phyloP scores from a whole-genome alignment of 2,888 invertebrate species.

The Buathra laborator region DNA sequence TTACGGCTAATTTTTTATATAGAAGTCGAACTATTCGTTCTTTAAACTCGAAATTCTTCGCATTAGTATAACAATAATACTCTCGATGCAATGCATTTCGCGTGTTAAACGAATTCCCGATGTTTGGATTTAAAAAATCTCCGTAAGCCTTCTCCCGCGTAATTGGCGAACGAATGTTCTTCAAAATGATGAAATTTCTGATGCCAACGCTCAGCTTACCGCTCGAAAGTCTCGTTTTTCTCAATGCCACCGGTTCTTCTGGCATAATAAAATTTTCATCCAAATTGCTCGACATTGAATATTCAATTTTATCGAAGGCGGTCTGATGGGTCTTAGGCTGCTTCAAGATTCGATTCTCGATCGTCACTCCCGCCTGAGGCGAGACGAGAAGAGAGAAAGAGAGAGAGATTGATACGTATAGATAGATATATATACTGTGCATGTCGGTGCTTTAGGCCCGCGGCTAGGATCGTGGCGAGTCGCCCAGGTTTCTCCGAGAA shows the following conservation, averaged over 20 bases:
- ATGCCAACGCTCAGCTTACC: background rate
- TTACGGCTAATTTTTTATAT: too few relatives aligned
- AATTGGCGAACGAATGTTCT: too few relatives aligned
- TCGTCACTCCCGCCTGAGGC: constrained; percentile 23
- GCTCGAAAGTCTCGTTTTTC: background rate
- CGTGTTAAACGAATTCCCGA: too few relatives aligned
- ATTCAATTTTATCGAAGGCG: constrained; percentile 32
- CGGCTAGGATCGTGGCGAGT: background rate
- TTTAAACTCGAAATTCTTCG: too few relatives aligned
- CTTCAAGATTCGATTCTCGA: constrained; percentile 37
- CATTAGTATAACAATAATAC: too few relatives aligned
- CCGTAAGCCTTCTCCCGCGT: too few relatives aligned
- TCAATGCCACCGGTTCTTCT: constrained; percentile 5
- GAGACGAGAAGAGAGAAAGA: background rate
- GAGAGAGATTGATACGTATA: too few relatives aligned
- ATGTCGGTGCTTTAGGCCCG: background rate
- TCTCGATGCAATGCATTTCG: too few relatives aligned
- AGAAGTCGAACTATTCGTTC: too few relatives aligned
- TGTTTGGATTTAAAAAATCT: too few relatives aligned
- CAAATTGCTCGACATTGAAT: constrained; percentile 16
- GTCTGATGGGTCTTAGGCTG: background rate
- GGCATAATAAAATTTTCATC: constrained; percentile 5
- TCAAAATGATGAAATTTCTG: background rate
- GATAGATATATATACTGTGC: background rate
- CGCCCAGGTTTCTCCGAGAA: background rate